These are phyloP conservation scores for Margarornis squamiger DNA, from an alignment of 2,797 vertebrate genomes.

Conservation along the genomic window DNA sequence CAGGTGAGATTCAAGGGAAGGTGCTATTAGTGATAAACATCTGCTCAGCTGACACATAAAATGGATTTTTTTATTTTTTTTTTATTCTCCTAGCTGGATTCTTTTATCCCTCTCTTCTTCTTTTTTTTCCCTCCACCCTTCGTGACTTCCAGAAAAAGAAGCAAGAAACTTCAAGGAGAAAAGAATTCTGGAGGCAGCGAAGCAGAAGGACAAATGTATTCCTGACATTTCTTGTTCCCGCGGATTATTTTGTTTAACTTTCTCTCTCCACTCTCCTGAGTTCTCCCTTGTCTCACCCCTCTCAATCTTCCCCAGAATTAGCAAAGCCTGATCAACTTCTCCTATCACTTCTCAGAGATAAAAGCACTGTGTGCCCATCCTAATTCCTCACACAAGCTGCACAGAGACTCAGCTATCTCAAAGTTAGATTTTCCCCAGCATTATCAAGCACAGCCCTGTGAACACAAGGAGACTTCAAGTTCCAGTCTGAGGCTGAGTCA, in stretches of 20 bases:
- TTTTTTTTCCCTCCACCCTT: neutral
- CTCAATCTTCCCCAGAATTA: neutral
- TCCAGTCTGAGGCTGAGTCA: neutral
- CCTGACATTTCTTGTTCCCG: constrained; percentile 18
- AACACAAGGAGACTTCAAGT: neutral
- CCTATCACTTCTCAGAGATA: neutral
- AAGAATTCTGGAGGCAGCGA: constrained; percentile 43
- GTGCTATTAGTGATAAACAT: neutral
- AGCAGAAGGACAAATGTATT: neutral
- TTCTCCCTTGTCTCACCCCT: neutral
- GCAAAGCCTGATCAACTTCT: constrained; percentile 30
- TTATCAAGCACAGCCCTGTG: neutral
- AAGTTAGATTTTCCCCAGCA: neutral
- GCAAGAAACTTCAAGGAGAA: constrained; percentile 58
- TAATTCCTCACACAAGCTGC: neutral
- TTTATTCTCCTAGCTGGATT: neutral
- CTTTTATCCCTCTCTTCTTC: neutral
- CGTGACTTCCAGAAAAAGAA: constrained; percentile 55
- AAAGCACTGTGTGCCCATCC: neutral
- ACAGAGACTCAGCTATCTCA: neutral
- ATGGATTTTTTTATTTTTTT: neutral
- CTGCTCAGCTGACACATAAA: neutral
- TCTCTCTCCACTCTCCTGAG: neutral
- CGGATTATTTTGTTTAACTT: constrained; percentile 1
- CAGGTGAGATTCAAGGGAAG: neutral